Evolutionary conservation across 1,140 invertebrate genomes (phyloP).

Genomic region (Cotesia typhae): DNA sequence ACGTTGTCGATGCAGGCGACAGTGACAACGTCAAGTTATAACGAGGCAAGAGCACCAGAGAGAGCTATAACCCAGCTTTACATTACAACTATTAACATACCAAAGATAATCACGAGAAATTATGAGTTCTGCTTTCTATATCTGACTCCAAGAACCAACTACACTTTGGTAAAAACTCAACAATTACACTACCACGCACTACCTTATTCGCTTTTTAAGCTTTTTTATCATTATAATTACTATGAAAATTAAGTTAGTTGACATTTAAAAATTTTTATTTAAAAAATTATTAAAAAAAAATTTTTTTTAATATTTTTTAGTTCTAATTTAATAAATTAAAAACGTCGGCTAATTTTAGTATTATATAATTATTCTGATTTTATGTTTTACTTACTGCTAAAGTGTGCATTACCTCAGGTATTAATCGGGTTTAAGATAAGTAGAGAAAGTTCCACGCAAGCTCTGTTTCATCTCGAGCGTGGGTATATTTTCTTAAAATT

Average conservation of each 20-base stretch:
- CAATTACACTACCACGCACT: constrained; percentile 35
- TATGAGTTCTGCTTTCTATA: constrained; percentile 9
- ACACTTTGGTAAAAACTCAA: constrained; percentile 24
- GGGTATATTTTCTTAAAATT: background rate
- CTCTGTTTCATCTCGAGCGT: constrained; percentile 6
- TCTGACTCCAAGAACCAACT: constrained; percentile 28
- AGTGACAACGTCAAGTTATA: no score
- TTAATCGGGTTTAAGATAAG: constrained; percentile 22
- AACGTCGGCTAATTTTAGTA: no score
- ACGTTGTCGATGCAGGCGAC: constrained; percentile 23
- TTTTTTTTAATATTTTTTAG: no score
- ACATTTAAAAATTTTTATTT: no score
- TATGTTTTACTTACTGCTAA: no score
- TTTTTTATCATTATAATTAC: no score
- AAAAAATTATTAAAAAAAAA: no score
- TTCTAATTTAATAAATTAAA: no score
- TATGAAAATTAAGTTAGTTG: no score
- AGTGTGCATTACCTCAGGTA: background rate
- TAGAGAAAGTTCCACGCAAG: constrained; percentile 8
- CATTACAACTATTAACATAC: constrained; percentile 37
- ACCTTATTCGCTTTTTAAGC: constrained; percentile 2
- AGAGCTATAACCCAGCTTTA: constrained; percentile 20
- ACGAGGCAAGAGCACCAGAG: constrained; percentile 9
- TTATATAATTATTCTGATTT: no score
- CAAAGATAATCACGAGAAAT: constrained; percentile 12